Percentiles rank a stretch among this genome's conserved stretches.
Evolutionary conservation across 2,113 vertebrate genomes (phyloP).

Genomic region (Azemiops feae): DNA sequence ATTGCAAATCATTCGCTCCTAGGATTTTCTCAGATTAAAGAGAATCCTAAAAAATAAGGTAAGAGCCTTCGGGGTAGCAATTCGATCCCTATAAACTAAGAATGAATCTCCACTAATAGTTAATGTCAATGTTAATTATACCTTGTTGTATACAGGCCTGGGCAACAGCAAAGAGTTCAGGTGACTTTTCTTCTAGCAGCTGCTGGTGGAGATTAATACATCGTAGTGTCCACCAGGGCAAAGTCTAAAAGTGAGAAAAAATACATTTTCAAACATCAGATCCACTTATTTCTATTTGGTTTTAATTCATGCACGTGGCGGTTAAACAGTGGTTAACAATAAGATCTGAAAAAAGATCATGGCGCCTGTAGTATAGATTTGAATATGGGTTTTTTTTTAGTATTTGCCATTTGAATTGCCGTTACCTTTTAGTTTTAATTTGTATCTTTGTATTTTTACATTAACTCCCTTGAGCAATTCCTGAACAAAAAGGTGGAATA

Average conservation of each 20-base stretch:
- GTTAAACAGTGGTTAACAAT: not conserved
- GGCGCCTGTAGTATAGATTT: not conserved
- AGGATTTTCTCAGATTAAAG: not conserved
- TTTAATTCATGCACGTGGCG: not conserved
- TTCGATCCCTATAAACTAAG: not conserved
- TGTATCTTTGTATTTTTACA: not conserved
- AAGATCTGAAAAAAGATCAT: not conserved
- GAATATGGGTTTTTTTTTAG: not conserved
- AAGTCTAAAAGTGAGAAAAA: conserved; percentile 69
- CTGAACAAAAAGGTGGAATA: not conserved
- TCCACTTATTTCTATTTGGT: not conserved
- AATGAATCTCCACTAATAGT: not conserved
- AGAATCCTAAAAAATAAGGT: not conserved
- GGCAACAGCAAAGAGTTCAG: conserved; percentile 77
- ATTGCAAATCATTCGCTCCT: accelerated
- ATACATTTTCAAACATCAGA: not conserved
- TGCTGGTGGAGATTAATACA: conserved; percentile 89
- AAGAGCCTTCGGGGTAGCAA: not conserved
- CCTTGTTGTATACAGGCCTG: conserved; percentile 80
- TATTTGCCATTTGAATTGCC: not conserved
- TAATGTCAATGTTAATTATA: conserved; percentile 39
- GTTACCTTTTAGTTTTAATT: not conserved
- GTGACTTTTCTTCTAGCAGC: conserved; percentile 87
- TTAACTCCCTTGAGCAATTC: not conserved
- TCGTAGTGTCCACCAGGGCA: conserved; percentile 92